Evolutionary conservation across 2,888 invertebrate genomes (phyloP), one percentile per base, ranked within the genome.

Genomic region (Pyrochroa serraticornis): DNA sequence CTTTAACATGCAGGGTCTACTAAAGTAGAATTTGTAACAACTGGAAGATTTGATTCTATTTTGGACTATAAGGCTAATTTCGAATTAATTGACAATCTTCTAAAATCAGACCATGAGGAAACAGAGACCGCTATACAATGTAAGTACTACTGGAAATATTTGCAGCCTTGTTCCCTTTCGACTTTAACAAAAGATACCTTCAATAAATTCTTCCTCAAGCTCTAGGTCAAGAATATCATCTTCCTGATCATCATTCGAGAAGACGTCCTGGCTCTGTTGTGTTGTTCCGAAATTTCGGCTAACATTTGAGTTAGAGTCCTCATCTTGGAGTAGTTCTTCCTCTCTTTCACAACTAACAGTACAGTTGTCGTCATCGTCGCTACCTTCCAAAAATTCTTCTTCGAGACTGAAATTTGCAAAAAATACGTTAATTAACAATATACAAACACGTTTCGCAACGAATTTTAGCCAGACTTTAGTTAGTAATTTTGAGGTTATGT

Each of bases 321-420:
- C 62, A 31, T 58, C 58, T 10, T 58, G 49, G 1, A 62, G 53
- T 2, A 62, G 44, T 7, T 44, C 55, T 37, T 48, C 54, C 49
- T 62, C 62, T 52, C 45, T 49, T 30, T 62, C 56, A 13, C 51
- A 37, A 14, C 52, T 56, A 7, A 62, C 43, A 37, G 56, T 56
- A 32, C 59, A 59, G 46, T 42, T 47, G 12, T 49, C 53, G 39
- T 56, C 43, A 7, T 60, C 59, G 10, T 58, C 62, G 45, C 45
- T 49, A 10, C 52, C 61, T 13, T 44, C 53, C 51, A 49, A 53
- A 32, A 61, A 52, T 31, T 47, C 57, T 12, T 47, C 35, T 22
- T 45, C 52, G 36, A 22, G 7, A 8, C 49, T 41, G 34, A 39
- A 13, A 37, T 14, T 33, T 3, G 22, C 22, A 5, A 22, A 22